These are phyloP conservation scores for Tinamus guttatus DNA, from an alignment of 2,113 vertebrate species.

Conservation along the genomic window DNA sequence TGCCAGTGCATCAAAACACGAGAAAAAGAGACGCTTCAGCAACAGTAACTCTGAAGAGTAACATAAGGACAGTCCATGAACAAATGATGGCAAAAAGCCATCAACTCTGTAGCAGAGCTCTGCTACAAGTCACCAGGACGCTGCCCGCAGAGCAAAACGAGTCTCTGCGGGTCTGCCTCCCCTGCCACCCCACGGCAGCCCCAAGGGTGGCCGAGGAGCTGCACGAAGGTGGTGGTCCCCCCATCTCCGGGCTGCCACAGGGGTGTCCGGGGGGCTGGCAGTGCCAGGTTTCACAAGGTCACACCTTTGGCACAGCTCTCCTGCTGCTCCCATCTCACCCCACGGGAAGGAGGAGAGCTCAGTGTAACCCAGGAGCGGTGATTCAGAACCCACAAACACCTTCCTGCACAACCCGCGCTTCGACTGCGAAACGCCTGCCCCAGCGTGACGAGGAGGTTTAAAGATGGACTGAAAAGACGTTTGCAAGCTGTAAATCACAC, in stretches of 20 bases:
- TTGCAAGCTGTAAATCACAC: fast-evolving
- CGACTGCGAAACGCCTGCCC: fast-evolving
- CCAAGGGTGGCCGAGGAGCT: not conserved
- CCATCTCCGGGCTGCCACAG: fast-evolving
- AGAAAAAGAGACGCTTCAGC: not conserved
- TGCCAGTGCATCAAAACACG: not conserved
- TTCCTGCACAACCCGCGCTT: not conserved
- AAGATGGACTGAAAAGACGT: not conserved
- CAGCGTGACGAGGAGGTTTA: not conserved
- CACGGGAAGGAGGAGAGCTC: not conserved
- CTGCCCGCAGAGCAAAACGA: not conserved
- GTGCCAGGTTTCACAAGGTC: fast-evolving
- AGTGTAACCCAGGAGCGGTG: not conserved
- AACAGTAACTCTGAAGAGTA: not conserved
- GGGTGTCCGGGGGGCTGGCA: fast-evolving
- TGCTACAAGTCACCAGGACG: not conserved
- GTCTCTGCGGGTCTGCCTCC: not conserved
- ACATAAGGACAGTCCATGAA: not conserved
- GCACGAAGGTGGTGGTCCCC: not conserved
- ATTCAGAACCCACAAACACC: fast-evolving
- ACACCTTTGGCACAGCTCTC: not conserved
- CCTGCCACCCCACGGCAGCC: not conserved
- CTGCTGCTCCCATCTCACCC: not conserved
- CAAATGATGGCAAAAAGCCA: not conserved
- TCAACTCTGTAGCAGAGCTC: not conserved